Evolutionary conservation across 2,797 vertebrate species (phyloP).

Genomic region (Poeciliopsis paucimaculata): DNA sequence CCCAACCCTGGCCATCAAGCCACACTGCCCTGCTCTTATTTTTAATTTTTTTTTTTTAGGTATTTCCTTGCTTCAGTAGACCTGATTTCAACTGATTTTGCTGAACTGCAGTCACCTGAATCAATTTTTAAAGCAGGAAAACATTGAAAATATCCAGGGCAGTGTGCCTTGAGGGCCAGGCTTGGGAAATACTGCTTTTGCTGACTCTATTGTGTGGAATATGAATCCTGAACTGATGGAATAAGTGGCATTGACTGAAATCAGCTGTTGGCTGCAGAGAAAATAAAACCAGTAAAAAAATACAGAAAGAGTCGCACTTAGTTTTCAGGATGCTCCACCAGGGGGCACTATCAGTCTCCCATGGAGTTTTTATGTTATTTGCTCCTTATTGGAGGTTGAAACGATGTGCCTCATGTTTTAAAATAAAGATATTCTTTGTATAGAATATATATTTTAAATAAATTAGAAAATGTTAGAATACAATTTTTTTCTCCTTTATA

Average conservation of each 20-base stretch:
- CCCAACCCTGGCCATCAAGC: no score
- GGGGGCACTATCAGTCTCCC: slow-evolving; percentile 56
- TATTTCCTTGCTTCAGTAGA: no score
- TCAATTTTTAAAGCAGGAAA: no score
- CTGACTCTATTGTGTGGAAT: not conserved
- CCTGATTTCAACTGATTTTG: no score
- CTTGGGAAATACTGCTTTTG: not conserved
- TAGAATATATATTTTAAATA: not conserved
- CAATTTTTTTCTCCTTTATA: not conserved
- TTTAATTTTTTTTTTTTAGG: no score
- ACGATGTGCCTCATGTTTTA: not conserved
- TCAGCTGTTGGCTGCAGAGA: not conserved
- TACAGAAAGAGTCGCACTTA: not conserved
- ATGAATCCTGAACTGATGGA: not conserved
- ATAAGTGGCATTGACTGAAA: not conserved
- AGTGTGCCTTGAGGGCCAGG: no score
- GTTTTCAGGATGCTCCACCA: slow-evolving; percentile 30
- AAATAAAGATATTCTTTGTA: not conserved
- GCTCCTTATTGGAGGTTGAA: no score
- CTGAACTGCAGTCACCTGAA: no score
- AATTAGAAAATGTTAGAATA: not conserved
- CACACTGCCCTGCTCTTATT: no score
- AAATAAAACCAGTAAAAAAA: not conserved
- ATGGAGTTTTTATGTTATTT: not conserved
- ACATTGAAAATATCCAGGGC: no score